phyloP scores from a whole-genome alignment of 2,113 vertebrate genomes.

The Ondatra zibethicus region DNA sequence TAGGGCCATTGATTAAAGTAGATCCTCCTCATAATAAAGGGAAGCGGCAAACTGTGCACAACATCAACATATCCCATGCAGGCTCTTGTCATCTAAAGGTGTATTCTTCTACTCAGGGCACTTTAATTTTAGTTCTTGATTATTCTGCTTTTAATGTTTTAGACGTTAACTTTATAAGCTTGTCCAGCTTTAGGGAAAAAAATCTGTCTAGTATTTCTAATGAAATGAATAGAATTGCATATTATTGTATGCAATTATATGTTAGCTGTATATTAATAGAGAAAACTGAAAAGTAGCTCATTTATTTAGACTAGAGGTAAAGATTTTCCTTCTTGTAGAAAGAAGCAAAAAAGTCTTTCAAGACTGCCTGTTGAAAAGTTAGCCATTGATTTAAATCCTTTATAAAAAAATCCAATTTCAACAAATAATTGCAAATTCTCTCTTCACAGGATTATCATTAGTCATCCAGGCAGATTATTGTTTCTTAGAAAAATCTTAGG shows the following conservation, averaged over 20 bases:
- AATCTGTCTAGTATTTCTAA: slow-evolving; percentile 21
- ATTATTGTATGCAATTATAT: background rate
- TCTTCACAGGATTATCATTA: slow-evolving; percentile 63
- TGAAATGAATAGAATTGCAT: slow-evolving; percentile 2
- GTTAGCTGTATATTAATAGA: background rate
- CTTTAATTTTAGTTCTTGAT: background rate
- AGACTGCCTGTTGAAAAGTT: slow-evolving; percentile 1
- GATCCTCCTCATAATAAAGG: background rate
- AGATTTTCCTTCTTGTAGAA: slow-evolving; percentile 2
- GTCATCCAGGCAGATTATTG: slow-evolving; percentile 39
- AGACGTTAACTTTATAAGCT: background rate
- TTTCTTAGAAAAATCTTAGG: slow-evolving; percentile 52
- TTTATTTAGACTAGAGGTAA: background rate
- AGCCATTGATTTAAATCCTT: slow-evolving; percentile 48
- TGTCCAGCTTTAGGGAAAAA: background rate
- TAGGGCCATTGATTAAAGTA: background rate
- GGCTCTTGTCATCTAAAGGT: background rate
- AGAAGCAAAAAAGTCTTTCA: background rate
- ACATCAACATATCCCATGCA: background rate
- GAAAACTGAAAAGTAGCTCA: background rate
- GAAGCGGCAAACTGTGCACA: rapidly evolving
- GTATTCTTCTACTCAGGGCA: background rate
- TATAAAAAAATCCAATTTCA: slow-evolving; percentile 51
- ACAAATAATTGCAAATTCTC: slow-evolving; percentile 58
- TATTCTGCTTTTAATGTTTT: slow-evolving; percentile 11